Evolutionary conservation across 2,113 vertebrate species (phyloP).

Genomic region (Nansenia antarctica): DNA sequence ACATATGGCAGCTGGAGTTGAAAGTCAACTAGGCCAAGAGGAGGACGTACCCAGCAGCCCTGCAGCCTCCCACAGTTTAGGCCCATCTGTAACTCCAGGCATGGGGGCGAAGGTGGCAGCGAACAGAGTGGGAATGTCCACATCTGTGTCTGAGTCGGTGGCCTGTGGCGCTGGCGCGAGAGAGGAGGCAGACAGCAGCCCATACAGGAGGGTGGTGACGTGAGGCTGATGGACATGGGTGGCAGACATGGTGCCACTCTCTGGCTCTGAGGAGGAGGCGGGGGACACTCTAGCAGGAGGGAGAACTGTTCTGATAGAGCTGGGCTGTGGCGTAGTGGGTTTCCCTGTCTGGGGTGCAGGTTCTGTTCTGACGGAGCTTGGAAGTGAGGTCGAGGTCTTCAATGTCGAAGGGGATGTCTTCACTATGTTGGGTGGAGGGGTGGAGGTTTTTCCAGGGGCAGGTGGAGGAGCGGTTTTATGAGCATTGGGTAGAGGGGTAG

Average conservation of each 20-base stretch:
- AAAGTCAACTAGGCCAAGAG: background rate
- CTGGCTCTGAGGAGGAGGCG: slow-evolving; percentile 22
- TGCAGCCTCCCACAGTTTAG: slow-evolving; percentile 65
- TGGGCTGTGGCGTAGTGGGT: slow-evolving; percentile 21
- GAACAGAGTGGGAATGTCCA: slow-evolving; percentile 63
- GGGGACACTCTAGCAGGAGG: slow-evolving; percentile 22
- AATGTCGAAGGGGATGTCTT: slow-evolving; percentile 26
- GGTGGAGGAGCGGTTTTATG: slow-evolving; percentile 50
- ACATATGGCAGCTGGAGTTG: background rate
- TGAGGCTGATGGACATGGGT: slow-evolving; percentile 18
- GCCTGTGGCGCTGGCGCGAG: slow-evolving; percentile 1
- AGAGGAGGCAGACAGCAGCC: slow-evolving; percentile 7
- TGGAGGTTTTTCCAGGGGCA: slow-evolving; percentile 53
- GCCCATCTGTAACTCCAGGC: slow-evolving; percentile 65
- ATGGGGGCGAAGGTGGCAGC: slow-evolving; percentile 72
- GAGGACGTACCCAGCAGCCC: slow-evolving; percentile 65
- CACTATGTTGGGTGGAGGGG: background rate
- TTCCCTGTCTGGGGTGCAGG: slow-evolving; percentile 5
- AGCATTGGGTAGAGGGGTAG: slow-evolving; percentile 30
- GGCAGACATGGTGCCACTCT: slow-evolving; percentile 35
- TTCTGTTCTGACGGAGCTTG: slow-evolving; percentile 15
- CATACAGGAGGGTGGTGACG: background rate
- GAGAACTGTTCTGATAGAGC: slow-evolving; percentile 12
- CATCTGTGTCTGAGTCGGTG: slow-evolving; percentile 28
- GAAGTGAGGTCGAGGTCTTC: slow-evolving; percentile 12